Base-by-base conservation (phyloP, 2,797 vertebrate genomes). In the Otolemur crassicaudatus region DNA sequence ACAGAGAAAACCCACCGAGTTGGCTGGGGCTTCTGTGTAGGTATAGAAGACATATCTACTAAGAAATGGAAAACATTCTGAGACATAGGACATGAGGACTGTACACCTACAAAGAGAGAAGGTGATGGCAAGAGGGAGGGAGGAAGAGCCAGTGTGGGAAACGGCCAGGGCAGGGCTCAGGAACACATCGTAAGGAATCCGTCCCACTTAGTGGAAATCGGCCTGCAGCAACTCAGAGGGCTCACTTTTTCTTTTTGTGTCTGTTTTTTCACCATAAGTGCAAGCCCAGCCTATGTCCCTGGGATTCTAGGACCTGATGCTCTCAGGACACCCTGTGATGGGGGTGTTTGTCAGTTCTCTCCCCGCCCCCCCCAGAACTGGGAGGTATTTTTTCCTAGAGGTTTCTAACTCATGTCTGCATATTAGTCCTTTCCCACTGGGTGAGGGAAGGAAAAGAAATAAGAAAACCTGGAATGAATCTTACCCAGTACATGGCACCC, bases 11-110 rank as follows among this genome's bases (percentile, higher is more conserved):
- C 0, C 2, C 0, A 6, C 0, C 16, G 60, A 37, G 29, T 8
- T 0, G 0, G n/a, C 13, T 4, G 17, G 58, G 34, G 7, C 25
- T 14, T 56, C 0, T 1, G 3, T 16, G 1, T 1, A 6, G 49
- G 72, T 4, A 1, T 0, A 11, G 23, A 27, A 23, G 3, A 2
- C 5, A 2, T 7, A 8, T 10, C 19, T 1, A 37, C 10, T 3
- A 34, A 49, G 31, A 63, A 80, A n/a, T 0, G 29, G 56, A 31
- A 60, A 43, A n/a, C 3, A 49, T 13, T 31, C 65, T 14, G 11
- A 90, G 84, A 13, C 0, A 0, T 3, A 3, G 12, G 56, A 7
- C 3, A 6, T 17, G 65, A 73, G 75, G 22, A 49, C 53, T 40
- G 0, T 5, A 3, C 1, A 8, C 37, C 53, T 3, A 34, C 19